Base-by-base conservation (phyloP, 2,888 invertebrate species). In the Abscondita cerata region DNA sequence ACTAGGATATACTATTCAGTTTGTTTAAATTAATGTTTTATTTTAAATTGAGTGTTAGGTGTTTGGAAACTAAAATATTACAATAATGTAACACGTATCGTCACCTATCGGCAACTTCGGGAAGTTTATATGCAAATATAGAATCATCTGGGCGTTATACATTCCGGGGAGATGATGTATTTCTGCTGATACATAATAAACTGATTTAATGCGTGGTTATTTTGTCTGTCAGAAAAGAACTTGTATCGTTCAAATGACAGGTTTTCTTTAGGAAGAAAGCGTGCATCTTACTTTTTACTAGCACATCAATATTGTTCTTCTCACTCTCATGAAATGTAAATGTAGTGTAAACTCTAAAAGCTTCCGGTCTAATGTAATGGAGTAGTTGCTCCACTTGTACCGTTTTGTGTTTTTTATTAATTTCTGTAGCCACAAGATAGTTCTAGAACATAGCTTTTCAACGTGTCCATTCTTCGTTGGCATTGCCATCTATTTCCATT, bases 281-380 rank as follows among this genome's bases (percentile, higher is more conserved):
- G 51, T 1, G 25, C 44, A 31, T 68, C 66, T 50, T 67, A 71
- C 46, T 68, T 65, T 12, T 65, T 18, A 41, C n/a, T n/a, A n/a
- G n/a, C n/a, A n/a, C n/a, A 33, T 67, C 62, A 20, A 62, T 41
- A 19, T 62, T 25, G 59, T 33, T 68, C 65, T 4, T n/a, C 51
- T n/a, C n/a, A n/a, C n/a, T n/a, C 0, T 54, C 58, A 20, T 52
- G 12, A n/a, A 69, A 66, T 5, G 56, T 52, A 52, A 72, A 71
- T 5, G 70, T 70, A 1, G 64, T 65, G 50, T 65, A 70, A n/a
- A 71, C 60, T 52, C 55, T 57, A 16, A 64, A 65, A n/a, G n/a
- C n/a, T n/a, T 1, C 68, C 67, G 47, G 68, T 66, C 70, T 71
- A 6, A 70, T 68, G 18, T 61, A 68, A 48, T 70, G n/a, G n/a